Conservation (phyloP, 2,888 invertebrate genomes). For the Xestoiulus laeticollis region DNA sequence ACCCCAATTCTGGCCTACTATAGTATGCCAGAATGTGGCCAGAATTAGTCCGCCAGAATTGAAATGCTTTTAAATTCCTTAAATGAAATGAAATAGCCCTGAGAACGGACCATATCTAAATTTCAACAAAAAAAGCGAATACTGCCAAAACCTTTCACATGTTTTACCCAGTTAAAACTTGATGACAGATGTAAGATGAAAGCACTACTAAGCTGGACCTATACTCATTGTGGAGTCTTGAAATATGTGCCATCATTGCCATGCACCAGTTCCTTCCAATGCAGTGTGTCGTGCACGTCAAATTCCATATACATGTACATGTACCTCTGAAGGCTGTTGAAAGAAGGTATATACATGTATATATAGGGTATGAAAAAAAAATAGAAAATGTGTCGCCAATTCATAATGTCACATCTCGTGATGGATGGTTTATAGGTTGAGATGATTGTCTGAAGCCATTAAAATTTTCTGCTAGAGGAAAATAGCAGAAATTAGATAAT, state of each 20-base stretch:
- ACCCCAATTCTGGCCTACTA: too few species aligned
- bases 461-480: neutral
- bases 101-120: too few species aligned
- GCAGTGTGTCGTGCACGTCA: neutral
- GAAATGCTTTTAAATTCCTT: too few species aligned
- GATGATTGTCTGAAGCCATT: neutral
- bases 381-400: neutral
- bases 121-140: neutral
- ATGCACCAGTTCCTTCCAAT: neutral
- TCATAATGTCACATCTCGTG: neutral
- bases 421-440: conserved; percentile 10
- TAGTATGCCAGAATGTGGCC: too few species aligned
- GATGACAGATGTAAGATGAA: neutral
- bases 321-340: neutral
- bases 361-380: neutral
- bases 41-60: too few species aligned
- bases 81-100: too few species aligned
- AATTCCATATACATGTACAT: neutral
- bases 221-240: neutral
- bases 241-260: neutral
- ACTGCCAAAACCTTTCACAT: neutral
- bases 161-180: neutral
- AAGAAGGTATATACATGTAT: neutral
- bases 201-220: neutral
- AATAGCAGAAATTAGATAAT: conserved; percentile 22